phyloP scores from a whole-genome alignment of 2,797 vertebrate species.

The Helostoma temminkii region DNA sequence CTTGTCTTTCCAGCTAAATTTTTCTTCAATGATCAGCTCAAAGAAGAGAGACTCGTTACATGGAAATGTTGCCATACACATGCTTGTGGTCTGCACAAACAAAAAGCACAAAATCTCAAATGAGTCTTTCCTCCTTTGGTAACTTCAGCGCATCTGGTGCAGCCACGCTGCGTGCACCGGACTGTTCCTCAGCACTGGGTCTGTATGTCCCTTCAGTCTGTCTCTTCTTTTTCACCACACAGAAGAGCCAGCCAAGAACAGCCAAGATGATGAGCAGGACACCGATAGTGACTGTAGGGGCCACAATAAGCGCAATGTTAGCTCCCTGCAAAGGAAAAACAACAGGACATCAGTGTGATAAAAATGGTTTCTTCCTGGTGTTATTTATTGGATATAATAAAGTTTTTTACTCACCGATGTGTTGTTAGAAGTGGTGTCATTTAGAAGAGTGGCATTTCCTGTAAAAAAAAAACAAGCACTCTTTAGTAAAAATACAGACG shows the following conservation, averaged over 20 bases:
- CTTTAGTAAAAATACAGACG: neutral
- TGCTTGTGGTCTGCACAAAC: neutral
- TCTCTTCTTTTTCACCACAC: conserved; percentile 90
- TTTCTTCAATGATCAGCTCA: conserved; percentile 13
- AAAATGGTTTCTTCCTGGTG: neutral
- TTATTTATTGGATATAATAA: conserved; percentile 4
- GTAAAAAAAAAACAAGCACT: conserved; percentile 30
- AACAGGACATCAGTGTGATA: neutral
- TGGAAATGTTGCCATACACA: neutral
- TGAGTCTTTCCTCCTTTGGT: conserved; percentile 94
- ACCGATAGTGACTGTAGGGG: conserved; percentile 84
- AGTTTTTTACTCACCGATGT: conserved; percentile 58
- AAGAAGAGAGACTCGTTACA: neutral
- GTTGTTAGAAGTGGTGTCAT: neutral
- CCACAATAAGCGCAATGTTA: conserved; percentile 86
- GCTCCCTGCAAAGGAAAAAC: conserved; percentile 52
- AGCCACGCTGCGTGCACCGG: conserved; percentile 80
- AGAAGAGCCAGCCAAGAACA: conserved; percentile 80
- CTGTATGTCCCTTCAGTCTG: conserved; percentile 93
- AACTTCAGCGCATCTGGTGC: conserved; percentile 87
- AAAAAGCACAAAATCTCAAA: conserved; percentile 76
- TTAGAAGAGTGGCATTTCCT: conserved; percentile 51
- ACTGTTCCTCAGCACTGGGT: conserved; percentile 91
- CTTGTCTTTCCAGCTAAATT: conserved; percentile 2
- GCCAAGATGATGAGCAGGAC: conserved; percentile 79